Conservation (phyloP, 2,888 invertebrate genomes). For the Eremobia ochroleuca region DNA sequence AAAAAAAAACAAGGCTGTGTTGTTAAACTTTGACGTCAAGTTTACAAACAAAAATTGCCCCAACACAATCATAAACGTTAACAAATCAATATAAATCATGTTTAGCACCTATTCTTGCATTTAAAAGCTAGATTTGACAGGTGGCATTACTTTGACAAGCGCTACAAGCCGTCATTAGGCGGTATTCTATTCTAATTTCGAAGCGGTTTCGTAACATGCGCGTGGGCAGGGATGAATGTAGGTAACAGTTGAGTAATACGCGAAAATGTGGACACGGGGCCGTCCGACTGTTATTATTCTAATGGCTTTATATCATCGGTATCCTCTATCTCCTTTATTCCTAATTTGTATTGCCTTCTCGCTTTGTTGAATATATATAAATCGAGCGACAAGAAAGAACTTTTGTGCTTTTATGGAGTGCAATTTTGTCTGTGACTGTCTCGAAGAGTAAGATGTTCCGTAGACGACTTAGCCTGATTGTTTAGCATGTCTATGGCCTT, state of each 20-base stretch:
- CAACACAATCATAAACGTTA: constrained; percentile 63
- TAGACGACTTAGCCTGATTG: not conserved
- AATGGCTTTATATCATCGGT: constrained; percentile 35
- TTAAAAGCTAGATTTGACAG: constrained; percentile 67
- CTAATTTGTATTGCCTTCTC: constrained; percentile 1
- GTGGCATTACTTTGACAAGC: constrained; percentile 72
- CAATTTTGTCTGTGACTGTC: constrained; percentile 1
- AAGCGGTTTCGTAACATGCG: constrained; percentile 77
- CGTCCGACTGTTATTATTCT: constrained; percentile 50
- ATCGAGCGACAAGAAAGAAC: constrained; percentile 10
- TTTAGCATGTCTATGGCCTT: constrained; percentile 2
- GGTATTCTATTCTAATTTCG: constrained; percentile 83
- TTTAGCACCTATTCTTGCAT: constrained; percentile 57
- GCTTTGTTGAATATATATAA: constrained; percentile 14
- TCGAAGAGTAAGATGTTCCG: not conserved
- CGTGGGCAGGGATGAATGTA: constrained; percentile 69
- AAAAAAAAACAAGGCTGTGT: constrained; percentile 8
- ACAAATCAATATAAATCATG: constrained; percentile 61
- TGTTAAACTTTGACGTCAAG: constrained; percentile 24
- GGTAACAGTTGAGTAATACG: constrained; percentile 77
- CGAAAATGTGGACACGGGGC: constrained; percentile 72
- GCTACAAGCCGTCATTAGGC: constrained; percentile 71
- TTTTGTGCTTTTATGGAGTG: constrained; percentile 17
- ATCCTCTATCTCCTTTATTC: constrained; percentile 30
- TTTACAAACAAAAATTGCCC: constrained; percentile 43